A percentile compares a stretch with the other conserved stretches of the same genome.
Evolutionary conservation across 1,140 invertebrate species (phyloP).

Genomic region (Trypoxylus dichotomus): DNA sequence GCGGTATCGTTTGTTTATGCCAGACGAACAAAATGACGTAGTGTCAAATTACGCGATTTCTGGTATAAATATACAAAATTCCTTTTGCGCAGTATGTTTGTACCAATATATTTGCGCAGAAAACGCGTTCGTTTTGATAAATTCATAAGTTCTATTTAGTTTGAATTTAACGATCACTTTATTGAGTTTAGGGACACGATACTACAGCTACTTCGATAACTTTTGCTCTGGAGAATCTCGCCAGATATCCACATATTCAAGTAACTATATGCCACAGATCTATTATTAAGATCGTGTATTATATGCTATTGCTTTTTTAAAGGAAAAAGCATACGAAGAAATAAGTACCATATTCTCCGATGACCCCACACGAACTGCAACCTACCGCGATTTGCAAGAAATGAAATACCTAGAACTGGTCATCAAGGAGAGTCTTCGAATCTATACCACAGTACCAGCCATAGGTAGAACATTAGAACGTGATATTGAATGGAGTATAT

Average conservation of each 20-base stretch:
- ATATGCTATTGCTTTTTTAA: constrained; percentile 38
- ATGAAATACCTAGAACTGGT: constrained; percentile 76
- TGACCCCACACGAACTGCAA: constrained; percentile 55
- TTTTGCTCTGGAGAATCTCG: constrained; percentile 60
- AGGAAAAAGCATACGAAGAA: constrained; percentile 68
- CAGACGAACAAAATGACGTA: too few species aligned
- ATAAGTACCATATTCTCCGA: constrained; percentile 62
- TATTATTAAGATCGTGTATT: background rate
- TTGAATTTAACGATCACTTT: too few species aligned
- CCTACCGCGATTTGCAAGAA: constrained; percentile 64
- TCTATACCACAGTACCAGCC: constrained; percentile 75
- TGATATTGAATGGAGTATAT: constrained; percentile 50
- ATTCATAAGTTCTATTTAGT: too few species aligned
- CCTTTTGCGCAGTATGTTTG: too few species aligned
- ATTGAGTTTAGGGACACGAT: constrained; percentile 56
- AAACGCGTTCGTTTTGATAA: too few species aligned
- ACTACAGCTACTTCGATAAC: constrained; percentile 65
- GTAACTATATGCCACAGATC: constrained; percentile 23
- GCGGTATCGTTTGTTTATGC: too few species aligned
- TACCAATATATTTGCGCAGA: too few species aligned
- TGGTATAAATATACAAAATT: too few species aligned
- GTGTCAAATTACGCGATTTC: too few species aligned
- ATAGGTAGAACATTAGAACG: constrained; percentile 64
- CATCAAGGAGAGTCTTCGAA: constrained; percentile 68
- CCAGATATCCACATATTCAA: constrained; percentile 58